Conservation (phyloP, 2,797 vertebrate genomes). For the Tauraco hartlaubi region DNA sequence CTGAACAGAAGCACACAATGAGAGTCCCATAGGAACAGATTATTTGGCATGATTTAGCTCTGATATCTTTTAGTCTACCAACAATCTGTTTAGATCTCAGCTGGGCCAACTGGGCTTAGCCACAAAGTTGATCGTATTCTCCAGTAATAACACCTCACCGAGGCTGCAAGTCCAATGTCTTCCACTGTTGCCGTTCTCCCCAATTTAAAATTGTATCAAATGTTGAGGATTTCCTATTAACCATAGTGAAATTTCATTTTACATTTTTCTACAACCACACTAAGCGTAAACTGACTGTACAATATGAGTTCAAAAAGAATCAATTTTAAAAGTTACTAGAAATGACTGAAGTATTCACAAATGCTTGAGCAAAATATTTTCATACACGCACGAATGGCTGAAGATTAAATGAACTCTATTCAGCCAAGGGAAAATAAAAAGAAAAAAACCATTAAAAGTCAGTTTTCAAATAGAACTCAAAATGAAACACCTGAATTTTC, state of each 20-base stretch:
- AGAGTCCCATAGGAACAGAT: neutral
- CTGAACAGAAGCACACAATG: neutral
- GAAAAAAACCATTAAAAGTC: neutral
- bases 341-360: neutral
- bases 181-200: neutral
- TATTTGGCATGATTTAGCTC: neutral
- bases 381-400: neutral
- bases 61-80: neutral
- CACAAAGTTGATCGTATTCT: neutral
- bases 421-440: neutral
- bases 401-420: neutral
- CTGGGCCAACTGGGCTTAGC: neutral
- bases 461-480: neutral
- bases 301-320: neutral
- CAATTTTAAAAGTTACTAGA: neutral
- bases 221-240: neutral
- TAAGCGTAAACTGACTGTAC: neutral
- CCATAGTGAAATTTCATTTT: neutral
- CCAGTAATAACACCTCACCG: neutral
- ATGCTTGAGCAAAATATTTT: neutral
- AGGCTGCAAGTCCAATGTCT: neutral
- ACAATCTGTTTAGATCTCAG: neutral
- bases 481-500: neutral
- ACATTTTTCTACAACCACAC: neutral
- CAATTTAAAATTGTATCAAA: neutral